Evolutionary conservation across 2,797 vertebrate species (phyloP), one percentile per base, ranked within the genome.

Genomic region (Erpetoichthys calabaricus): DNA sequence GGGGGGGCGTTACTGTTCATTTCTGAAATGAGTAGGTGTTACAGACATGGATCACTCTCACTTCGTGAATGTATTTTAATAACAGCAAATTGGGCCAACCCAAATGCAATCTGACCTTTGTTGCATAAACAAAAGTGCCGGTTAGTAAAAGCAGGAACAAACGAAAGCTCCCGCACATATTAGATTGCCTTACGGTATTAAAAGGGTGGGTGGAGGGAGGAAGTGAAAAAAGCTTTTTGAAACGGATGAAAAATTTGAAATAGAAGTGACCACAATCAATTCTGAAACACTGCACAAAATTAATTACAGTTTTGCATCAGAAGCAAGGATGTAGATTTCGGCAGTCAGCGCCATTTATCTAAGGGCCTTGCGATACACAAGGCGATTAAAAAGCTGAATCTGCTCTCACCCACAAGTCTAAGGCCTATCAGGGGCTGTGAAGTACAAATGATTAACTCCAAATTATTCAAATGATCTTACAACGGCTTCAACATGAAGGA

Each of bases 221-320:
- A 59, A 61, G 61, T 57, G 42, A 70, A 59, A 60, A 63, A 68
- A 69, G 62, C 75, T 63, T 78, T 85, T 80, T 82, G 79, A 86
- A 88, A 83, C 75, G 73, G 80, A 82, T 90, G 85, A 91, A 87
- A 89, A 91, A 91, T 87, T 85, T 86, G 80, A 83, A 84, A 84
- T 77, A 82, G 80, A 83, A 89, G 86, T 89, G 86, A 89, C 88
- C 87, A 82, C 82, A 76, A 91, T 91, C 89, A 89, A 92, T 92
- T 92, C 86, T 87, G 82, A 91, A 90, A 91, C 87, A 86, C 84
- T 88, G 88, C 86, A 89, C 88, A 87, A 89, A 91, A 91, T 91
- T 90, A 93, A 92, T 91, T 92, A 90, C 84, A 83, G 83, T 90
- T 92, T 86, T 88, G 86, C 87, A 88, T 89, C 78, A 80, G 84